Percentiles rank a stretch among this genome's conserved stretches.
Evolutionary conservation across 2,888 invertebrate species (phyloP).

Genomic region (Rhyacophila evoluta): DNA sequence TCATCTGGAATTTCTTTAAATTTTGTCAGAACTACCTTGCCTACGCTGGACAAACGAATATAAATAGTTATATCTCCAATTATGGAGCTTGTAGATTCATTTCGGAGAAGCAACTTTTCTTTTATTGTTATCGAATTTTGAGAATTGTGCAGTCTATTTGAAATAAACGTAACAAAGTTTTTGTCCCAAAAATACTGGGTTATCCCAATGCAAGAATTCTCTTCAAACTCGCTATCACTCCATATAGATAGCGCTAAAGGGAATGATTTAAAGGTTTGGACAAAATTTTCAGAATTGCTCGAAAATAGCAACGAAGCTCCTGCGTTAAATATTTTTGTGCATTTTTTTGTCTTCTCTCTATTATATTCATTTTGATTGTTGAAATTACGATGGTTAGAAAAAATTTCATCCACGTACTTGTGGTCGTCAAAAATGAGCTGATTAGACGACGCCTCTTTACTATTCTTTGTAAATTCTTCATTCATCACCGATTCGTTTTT

Average conservation of each 20-base stretch:
- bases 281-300: constrained; percentile 65
- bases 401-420: not conserved
- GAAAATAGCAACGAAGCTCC: constrained; percentile 71
- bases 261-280: constrained; percentile 63
- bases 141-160: not conserved
- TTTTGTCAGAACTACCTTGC: constrained; percentile 65
- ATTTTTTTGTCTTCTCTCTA: not conserved
- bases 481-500: constrained; percentile 1
- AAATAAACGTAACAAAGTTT: constrained; percentile 11
- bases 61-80: constrained; percentile 66
- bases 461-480: constrained; percentile 56
- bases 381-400: too few species aligned
- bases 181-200: constrained; percentile 37
- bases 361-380: too few species aligned
- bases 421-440: not conserved
- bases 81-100: constrained; percentile 32
- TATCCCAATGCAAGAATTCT: constrained; percentile 56
- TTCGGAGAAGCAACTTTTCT: not conserved
- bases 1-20: constrained; percentile 61
- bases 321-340: constrained; percentile 60
- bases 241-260: constrained; percentile 69
- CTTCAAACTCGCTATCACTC: constrained; percentile 64
- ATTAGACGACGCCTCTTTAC: not conserved
- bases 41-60: constrained; percentile 67
- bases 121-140: constrained; percentile 30